Evolutionary conservation across 2,113 vertebrate genomes (phyloP), one percentile per base, ranked within the genome.

Genomic region (Cathartes aura): DNA sequence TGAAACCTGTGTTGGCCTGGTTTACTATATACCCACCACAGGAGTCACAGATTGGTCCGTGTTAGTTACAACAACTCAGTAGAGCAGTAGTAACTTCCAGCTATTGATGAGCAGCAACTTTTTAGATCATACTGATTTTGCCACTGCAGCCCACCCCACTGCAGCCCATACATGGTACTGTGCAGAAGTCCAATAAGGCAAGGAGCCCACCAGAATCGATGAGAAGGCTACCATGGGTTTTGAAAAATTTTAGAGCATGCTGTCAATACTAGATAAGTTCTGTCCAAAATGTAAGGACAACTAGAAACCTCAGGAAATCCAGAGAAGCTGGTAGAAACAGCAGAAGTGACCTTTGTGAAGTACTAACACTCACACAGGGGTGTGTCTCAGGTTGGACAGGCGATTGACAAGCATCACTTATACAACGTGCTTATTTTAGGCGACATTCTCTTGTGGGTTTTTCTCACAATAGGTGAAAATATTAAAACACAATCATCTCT

Each of bases 191-290:
- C 89, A 20, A 56, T 21, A 19, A 36, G 20, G 32, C 21, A 36
- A 0, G 0, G 42, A 92, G 12, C 8, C 12, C 52, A 36, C 36
- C 52, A 24, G 20, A 67, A 40, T 32, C 15, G 27, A 34, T 23
- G 9, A 59, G 27, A 68, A 56, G 36, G 52, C 10, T 23, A 38
- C 6, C 24, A 18, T 1, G 59, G 29, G 9, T 22, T 78, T 56
- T 43, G 38, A 36, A 83, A 75, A 64, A 60, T 12, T 36, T 72
- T 26, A 62, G 15, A 70, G 24, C 5, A 1, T 16, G 17, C 19
- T 58, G 9, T 55, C 72, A 62, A 29, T 15, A 27, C 15, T 12
- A 42, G 3, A 43, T 5, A 29, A 60, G 47, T 32, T 34, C 29
- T 43, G 34, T 27, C 13, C 45, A 82, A 75, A 89, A 42, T 2